Evolutionary conservation across 2,797 vertebrate genomes (phyloP).

Genomic region (Galaxias olidus): DNA sequence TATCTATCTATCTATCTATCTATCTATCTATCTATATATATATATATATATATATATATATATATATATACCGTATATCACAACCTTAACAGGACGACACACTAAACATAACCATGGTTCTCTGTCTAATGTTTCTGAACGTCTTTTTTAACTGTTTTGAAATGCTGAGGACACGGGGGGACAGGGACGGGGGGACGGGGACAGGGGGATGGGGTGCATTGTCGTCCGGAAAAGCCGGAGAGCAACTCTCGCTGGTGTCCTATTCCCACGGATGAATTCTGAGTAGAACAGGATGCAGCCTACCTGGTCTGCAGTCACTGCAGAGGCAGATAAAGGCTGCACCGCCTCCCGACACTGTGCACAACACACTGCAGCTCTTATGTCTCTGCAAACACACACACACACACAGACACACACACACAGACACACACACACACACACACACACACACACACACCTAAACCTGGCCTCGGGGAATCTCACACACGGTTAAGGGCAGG

Average conservation of each 20-base stretch:
- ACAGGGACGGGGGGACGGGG: too few species aligned
- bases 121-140: too few species aligned
- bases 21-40: too few species aligned
- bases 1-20: too few species aligned
- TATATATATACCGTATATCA: too few species aligned
- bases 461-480: constrained; percentile 7
- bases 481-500: too few species aligned
- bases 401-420: neutral
- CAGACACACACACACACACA: neutral
- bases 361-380: neutral
- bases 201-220: neutral
- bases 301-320: constrained; percentile 35
- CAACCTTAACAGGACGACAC: too few species aligned
- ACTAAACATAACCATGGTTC: too few species aligned
- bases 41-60: too few species aligned
- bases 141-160: too few species aligned
- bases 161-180: too few species aligned
- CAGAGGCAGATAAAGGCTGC: constrained; percentile 42
- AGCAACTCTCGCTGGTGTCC: constrained; percentile 29
- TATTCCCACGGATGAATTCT: constrained; percentile 55
- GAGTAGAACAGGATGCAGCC: constrained; percentile 36
- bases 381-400: constrained; percentile 1
- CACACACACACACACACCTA: neutral
- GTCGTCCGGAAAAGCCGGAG: constrained; percentile 38
- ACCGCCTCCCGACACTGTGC: constrained; percentile 1